These are phyloP conservation scores for Brachionichthys hirsutus DNA, from an alignment of 2,113 vertebrate species.

Conservation along the genomic window DNA sequence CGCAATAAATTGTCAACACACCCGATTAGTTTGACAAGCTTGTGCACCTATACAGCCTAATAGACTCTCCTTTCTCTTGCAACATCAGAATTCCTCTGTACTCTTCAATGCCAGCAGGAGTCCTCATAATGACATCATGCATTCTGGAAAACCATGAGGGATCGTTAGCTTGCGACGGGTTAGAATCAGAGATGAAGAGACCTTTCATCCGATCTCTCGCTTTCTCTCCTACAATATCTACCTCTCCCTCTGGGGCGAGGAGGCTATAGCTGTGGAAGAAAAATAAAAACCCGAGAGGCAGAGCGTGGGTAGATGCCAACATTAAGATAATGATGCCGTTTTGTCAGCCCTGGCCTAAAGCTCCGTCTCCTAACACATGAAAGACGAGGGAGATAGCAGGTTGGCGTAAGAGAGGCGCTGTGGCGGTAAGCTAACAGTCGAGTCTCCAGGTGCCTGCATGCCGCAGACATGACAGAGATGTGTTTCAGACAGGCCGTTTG, in stretches of 20 bases:
- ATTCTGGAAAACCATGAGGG: constrained; percentile 38
- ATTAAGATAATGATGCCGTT: constrained; percentile 69
- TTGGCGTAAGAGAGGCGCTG: constrained; percentile 32
- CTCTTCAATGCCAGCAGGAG: constrained; percentile 15
- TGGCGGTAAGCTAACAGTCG: constrained; percentile 11
- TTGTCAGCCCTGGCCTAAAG: constrained; percentile 65
- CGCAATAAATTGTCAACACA: no score
- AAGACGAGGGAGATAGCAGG: constrained; percentile 40
- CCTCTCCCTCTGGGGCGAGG: constrained; percentile 50
- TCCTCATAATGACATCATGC: constrained; percentile 32
- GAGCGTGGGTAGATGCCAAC: constrained; percentile 62
- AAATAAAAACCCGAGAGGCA: constrained; percentile 47
- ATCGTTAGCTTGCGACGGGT: constrained; percentile 17
- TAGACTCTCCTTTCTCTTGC: background rate
- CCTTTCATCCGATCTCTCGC: constrained; percentile 40
- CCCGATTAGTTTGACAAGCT: no score
- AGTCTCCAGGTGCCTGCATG: constrained; percentile 22
- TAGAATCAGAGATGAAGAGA: constrained; percentile 17
- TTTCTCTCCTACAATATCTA: constrained; percentile 50
- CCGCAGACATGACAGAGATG: constrained; percentile 4
- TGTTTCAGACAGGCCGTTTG: constrained; percentile 20
- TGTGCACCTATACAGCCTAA: no score
- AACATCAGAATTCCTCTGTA: background rate
- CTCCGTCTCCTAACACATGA: constrained; percentile 58
- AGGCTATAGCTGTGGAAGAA: constrained; percentile 69